Percentiles rank a stretch among this genome's conserved stretches.
Conservation (phyloP, 92 coral and sea anemone species). For the Isaurus tuberculatus region DNA sequence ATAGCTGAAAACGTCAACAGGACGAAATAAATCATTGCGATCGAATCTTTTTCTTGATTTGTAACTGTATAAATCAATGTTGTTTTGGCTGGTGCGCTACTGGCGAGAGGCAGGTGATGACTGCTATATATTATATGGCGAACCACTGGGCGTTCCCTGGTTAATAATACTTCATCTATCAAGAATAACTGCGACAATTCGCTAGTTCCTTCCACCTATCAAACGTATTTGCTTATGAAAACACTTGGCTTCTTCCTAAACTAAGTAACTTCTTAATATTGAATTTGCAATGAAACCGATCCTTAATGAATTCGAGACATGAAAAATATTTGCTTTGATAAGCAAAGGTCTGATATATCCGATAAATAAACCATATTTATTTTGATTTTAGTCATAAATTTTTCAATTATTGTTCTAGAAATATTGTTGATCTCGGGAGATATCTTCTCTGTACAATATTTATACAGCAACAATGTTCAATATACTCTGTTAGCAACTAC, state of each 20-base stretch:
- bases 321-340: constrained; percentile 29
- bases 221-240: neutral
- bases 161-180: neutral
- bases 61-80: neutral
- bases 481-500: neutral
- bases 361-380: neutral
- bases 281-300: neutral
- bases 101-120: constrained; percentile 18
- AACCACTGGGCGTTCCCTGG: constrained; percentile 38
- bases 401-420: neutral
- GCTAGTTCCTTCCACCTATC: constrained; percentile 26
- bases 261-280: neutral
- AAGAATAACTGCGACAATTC: neutral
- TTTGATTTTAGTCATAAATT: constrained; percentile 2
- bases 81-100: neutral
- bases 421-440: neutral
- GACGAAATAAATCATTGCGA: constrained; percentile 16
- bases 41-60: neutral
- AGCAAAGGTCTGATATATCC: constrained; percentile 6
- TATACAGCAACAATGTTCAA: constrained; percentile 17
- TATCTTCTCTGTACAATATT: constrained; percentile 11
- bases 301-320: constrained; percentile 3
- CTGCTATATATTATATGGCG: neutral
- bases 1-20: constrained; percentile 6
- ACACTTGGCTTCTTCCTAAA: neutral